A percentile compares a stretch with the other conserved stretches of the same genome.
Evolutionary conservation across 2,113 vertebrate genomes (phyloP).

Genomic region (Periophthalmus modestus): DNA sequence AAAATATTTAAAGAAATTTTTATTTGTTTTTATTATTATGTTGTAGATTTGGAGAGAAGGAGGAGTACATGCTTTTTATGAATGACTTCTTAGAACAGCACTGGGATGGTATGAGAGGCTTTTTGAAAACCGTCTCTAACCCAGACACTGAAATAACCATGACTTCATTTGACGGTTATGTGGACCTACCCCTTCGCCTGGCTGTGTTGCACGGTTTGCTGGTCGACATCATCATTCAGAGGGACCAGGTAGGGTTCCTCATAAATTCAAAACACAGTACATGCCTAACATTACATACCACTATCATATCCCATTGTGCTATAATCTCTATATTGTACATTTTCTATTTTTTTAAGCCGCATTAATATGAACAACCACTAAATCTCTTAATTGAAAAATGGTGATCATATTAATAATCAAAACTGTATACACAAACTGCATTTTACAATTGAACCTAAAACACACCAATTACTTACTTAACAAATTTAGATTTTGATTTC

Average conservation of each 20-base stretch:
- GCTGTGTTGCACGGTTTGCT: conserved; percentile 89
- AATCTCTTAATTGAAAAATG: too few relatives aligned
- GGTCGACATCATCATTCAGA: conserved; percentile 84
- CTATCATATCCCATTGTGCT: neutral
- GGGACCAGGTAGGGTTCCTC: conserved; percentile 79
- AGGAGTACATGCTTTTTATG: conserved; percentile 97
- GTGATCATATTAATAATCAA: neutral
- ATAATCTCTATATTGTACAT: neutral
- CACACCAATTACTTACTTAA: neutral
- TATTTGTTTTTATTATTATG: neutral
- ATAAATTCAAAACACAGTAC: neutral
- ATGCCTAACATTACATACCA: too few relatives aligned
- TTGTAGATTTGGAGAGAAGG: conserved; percentile 92
- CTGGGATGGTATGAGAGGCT: conserved; percentile 83
- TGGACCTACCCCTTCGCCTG: conserved; percentile 88
- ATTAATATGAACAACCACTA: too few relatives aligned
- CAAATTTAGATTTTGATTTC: neutral
- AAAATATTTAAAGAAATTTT: neutral
- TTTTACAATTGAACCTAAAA: neutral
- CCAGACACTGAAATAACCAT: conserved; percentile 73
- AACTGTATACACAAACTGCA: neutral
- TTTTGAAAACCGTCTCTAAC: conserved; percentile 83
- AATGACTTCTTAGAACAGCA: conserved; percentile 88
- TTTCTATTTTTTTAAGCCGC: neutral
- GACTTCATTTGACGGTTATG: conserved; percentile 83